A percentile compares a stretch with the other conserved stretches of the same genome.
These are phyloP conservation scores for Ypsolopha sequella DNA, from an alignment of 2,888 invertebrate species.

Conservation along the genomic window DNA sequence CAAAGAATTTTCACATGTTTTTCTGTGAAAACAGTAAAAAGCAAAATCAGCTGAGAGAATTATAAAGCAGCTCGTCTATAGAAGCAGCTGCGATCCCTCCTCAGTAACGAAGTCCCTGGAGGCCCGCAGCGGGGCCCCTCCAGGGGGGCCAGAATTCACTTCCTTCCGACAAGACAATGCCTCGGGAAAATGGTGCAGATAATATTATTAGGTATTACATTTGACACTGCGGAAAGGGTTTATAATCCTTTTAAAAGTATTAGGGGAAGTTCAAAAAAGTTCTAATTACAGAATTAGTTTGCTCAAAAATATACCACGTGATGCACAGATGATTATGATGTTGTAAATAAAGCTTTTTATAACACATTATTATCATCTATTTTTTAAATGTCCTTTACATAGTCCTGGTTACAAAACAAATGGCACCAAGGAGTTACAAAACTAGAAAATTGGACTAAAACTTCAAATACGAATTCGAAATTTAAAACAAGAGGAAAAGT, in stretches of 20 bases:
- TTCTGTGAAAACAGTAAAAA: background rate
- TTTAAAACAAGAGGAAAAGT: conserved; percentile 61
- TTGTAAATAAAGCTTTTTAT: too few species aligned
- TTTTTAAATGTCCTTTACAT: too few species aligned
- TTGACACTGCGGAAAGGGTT: too few species aligned
- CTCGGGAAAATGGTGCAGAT: background rate
- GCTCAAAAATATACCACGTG: too few species aligned
- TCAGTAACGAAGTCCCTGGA: conserved; percentile 23
- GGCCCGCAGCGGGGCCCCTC: conserved; percentile 6
- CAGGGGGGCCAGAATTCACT: conserved; percentile 1
- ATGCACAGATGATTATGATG: too few species aligned
- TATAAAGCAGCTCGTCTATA: background rate
- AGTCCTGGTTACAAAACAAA: background rate
- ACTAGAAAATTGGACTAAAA: conserved; percentile 54
- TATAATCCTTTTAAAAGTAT: too few species aligned
- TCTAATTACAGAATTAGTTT: too few species aligned
- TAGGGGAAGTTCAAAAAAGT: too few species aligned
- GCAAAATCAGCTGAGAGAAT: background rate
- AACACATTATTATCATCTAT: too few species aligned
- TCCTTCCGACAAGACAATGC: background rate
- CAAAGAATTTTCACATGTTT: too few species aligned
- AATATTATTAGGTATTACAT: background rate
- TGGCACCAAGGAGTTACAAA: conserved; percentile 15
- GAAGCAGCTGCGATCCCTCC: conserved; percentile 8
- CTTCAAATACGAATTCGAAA: conserved; percentile 42